phyloP scores from a whole-genome alignment of 2,888 invertebrate genomes.

The Rhodophaea formosa region DNA sequence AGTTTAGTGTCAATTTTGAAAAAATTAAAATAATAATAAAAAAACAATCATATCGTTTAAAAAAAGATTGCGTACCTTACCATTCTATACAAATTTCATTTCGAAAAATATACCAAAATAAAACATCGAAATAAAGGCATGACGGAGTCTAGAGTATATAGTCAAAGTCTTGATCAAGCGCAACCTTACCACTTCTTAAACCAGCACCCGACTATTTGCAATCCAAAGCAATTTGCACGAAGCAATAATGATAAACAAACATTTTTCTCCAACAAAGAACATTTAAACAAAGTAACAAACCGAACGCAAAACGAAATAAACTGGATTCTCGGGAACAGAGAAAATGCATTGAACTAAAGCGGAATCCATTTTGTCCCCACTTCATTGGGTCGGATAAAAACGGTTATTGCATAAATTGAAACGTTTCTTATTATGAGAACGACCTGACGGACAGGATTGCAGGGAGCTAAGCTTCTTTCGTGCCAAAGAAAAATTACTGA shows the following conservation, averaged over 20 bases:
- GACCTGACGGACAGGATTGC: slow-evolving; percentile 34
- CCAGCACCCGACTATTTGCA: background rate
- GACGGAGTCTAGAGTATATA: too few species aligned
- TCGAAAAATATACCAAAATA: too few species aligned
- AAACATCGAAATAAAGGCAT: too few species aligned
- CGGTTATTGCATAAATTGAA: slow-evolving; percentile 35
- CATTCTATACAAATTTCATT: too few species aligned
- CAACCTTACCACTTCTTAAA: too few species aligned
- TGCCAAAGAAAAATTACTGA: slow-evolving; percentile 36
- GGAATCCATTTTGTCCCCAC: slow-evolving; percentile 25
- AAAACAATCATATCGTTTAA: too few species aligned
- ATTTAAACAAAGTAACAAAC: slow-evolving; percentile 24
- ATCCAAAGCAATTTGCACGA: background rate
- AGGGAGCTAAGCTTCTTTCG: slow-evolving; percentile 38
- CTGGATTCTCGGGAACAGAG: slow-evolving; percentile 24
- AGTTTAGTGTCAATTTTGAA: too few species aligned
- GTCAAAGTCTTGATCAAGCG: too few species aligned
- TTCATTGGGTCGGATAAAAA: slow-evolving; percentile 35
- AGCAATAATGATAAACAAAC: slow-evolving; percentile 15
- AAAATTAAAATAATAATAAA: too few species aligned
- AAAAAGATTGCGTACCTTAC: too few species aligned
- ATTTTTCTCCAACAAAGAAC: slow-evolving; percentile 21
- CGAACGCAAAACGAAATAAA: slow-evolving; percentile 26
- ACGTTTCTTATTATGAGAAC: slow-evolving; percentile 35
- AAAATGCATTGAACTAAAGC: slow-evolving; percentile 31